Conservation (phyloP, 2,113 vertebrate genomes). For the Limanda limanda region DNA sequence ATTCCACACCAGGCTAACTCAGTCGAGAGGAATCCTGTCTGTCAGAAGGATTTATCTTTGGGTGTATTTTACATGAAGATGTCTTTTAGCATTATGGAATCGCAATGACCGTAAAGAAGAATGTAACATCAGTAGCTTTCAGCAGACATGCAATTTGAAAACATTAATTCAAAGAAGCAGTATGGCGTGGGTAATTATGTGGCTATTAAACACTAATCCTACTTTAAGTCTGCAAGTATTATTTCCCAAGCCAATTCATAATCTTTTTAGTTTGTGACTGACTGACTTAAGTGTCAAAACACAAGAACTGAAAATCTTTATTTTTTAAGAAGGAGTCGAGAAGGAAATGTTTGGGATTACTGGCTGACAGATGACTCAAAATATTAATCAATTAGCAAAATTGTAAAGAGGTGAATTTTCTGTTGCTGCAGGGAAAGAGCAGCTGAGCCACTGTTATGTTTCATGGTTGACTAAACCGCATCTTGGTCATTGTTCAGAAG, state of each 20-base stretch:
- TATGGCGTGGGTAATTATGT: background rate
- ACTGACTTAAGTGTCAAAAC: slow-evolving; percentile 13
- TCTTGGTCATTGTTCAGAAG: slow-evolving; percentile 36
- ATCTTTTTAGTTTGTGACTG: slow-evolving; percentile 19
- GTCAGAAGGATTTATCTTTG: background rate
- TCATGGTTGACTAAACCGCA: slow-evolving; percentile 1
- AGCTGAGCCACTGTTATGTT: slow-evolving; percentile 23
- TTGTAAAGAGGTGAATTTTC: background rate
- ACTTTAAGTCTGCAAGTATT: slow-evolving; percentile 27
- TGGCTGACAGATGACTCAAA: background rate
- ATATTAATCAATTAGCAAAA: background rate
- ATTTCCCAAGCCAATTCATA: slow-evolving; percentile 1
- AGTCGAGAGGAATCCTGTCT: background rate
- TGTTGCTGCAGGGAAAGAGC: background rate
- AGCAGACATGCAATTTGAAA: background rate
- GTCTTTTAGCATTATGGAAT: background rate
- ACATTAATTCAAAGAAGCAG: slow-evolving; percentile 21
- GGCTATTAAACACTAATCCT: slow-evolving; percentile 29
- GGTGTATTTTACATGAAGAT: background rate
- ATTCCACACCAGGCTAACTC: background rate
- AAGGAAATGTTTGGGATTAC: background rate
- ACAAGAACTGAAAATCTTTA: slow-evolving; percentile 6
- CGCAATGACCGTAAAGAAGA: background rate
- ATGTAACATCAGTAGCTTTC: background rate
- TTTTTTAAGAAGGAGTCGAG: background rate